phyloP scores from a whole-genome alignment of 2,797 vertebrate species.

The Etheostoma perlongum region DNA sequence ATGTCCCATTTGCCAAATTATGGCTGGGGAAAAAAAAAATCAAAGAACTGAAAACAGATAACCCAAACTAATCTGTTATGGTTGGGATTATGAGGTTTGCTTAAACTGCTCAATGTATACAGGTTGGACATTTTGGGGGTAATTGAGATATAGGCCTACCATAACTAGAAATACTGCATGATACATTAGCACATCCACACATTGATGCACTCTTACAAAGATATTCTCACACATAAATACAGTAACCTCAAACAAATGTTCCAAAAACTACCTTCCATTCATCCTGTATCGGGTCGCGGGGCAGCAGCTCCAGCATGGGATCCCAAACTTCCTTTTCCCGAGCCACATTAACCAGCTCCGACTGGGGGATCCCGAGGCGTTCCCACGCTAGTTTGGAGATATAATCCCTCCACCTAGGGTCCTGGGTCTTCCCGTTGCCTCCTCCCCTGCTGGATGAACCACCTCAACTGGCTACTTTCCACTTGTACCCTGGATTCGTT shows the following conservation, averaged over 20 bases:
- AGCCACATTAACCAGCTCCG: too few relatives aligned
- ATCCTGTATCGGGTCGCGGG: too few relatives aligned
- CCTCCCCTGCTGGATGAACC: too few relatives aligned
- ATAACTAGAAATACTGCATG: background rate
- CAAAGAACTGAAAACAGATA: constrained; percentile 45
- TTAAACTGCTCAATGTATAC: constrained; percentile 12
- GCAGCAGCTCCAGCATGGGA: too few relatives aligned
- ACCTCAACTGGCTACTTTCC: too few relatives aligned
- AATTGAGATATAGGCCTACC: constrained; percentile 22
- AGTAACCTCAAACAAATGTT: background rate
- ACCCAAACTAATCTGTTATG: constrained; percentile 44
- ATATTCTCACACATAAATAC: background rate
- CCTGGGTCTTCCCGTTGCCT: too few relatives aligned
- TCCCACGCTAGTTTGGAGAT: too few relatives aligned
- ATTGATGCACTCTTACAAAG: background rate
- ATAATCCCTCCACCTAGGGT: too few relatives aligned
- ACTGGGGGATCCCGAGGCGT: too few relatives aligned
- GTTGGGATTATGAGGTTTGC: constrained; percentile 38
- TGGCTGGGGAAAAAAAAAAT: constrained; percentile 45
- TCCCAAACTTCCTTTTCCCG: too few relatives aligned
- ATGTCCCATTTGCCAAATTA: constrained; percentile 62
- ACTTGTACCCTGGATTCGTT: too few relatives aligned
- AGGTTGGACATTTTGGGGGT: constrained; percentile 11
- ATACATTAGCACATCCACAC: background rate
- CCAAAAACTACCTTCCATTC: background rate